phyloP scores from a whole-genome alignment of 2,113 vertebrate species.

The Notechis scutatus region DNA sequence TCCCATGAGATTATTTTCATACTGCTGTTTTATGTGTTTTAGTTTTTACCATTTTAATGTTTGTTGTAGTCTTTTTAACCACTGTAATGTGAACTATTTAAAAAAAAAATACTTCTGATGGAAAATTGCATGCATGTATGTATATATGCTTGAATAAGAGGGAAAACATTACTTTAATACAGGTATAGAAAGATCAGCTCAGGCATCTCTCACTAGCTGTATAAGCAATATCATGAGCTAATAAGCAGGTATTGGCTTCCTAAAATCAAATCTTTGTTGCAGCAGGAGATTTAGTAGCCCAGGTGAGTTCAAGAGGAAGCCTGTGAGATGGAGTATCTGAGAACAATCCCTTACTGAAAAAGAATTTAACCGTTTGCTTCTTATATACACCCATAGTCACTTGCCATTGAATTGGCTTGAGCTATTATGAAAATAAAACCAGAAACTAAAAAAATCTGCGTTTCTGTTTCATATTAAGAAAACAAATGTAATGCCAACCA shows the following conservation, averaged over 20 bases:
- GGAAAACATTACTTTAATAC: not conserved
- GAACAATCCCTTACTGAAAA: not conserved
- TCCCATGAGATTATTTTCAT: not conserved
- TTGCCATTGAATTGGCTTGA: not conserved
- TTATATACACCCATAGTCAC: not conserved
- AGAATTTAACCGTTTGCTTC: not conserved
- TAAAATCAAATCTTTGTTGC: not conserved
- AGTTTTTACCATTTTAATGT: not conserved
- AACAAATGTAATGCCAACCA: not conserved
- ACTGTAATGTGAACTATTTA: not conserved
- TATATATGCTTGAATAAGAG: not conserved
- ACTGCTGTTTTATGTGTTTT: not conserved
- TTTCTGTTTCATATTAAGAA: not conserved
- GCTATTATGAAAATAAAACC: not conserved
- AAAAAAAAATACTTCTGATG: not conserved
- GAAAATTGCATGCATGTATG: not conserved
- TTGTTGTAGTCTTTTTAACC: not conserved
- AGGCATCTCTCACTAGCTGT: not conserved
- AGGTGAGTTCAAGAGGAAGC: not conserved
- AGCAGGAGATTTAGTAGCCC: not conserved
- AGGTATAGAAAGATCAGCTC: not conserved
- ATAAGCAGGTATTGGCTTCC: not conserved
- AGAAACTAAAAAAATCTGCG: not conserved
- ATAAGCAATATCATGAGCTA: not conserved
- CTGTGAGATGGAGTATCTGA: not conserved